Evolutionary conservation across 2,797 vertebrate genomes (phyloP).

Genomic region (Anguilla megastoma): DNA sequence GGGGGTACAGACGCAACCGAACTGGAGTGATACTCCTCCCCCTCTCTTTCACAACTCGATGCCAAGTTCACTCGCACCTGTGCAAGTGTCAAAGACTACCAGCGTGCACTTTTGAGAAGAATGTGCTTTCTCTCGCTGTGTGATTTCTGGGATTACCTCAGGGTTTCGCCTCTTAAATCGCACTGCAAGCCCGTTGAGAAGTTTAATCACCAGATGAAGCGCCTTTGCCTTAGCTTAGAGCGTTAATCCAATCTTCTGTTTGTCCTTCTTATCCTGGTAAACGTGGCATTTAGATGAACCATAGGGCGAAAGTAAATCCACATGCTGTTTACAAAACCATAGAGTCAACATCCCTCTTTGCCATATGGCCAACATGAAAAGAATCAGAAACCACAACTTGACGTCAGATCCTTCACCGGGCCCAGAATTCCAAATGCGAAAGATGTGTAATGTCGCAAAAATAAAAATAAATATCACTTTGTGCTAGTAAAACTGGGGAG

Average conservation of each 20-base stretch:
- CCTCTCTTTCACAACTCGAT: constrained; percentile 14
- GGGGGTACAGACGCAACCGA: constrained; percentile 17
- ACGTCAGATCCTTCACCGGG: neutral
- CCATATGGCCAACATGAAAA: neutral
- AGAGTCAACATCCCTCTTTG: neutral
- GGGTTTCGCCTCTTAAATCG: neutral
- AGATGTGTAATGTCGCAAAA: neutral
- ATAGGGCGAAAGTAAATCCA: neutral
- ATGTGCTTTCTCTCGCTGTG: neutral
- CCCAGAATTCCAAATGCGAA: neutral
- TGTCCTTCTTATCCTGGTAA: neutral
- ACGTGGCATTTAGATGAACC: neutral
- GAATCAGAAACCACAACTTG: neutral
- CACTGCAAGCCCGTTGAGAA: neutral
- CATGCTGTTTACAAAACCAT: neutral
- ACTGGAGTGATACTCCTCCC: constrained; percentile 6
- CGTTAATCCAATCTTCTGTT: constrained; percentile 18
- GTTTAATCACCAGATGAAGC: neutral
- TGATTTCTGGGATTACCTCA: neutral
- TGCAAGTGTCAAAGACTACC: neutral
- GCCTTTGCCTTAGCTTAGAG: neutral
- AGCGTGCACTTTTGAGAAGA: neutral
- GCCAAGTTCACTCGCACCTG: constrained; percentile 22
- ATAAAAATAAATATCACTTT: neutral
- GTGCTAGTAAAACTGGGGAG: neutral